phyloP scores from a whole-genome alignment of 2,888 invertebrate species.

The Zelleria hepariella region DNA sequence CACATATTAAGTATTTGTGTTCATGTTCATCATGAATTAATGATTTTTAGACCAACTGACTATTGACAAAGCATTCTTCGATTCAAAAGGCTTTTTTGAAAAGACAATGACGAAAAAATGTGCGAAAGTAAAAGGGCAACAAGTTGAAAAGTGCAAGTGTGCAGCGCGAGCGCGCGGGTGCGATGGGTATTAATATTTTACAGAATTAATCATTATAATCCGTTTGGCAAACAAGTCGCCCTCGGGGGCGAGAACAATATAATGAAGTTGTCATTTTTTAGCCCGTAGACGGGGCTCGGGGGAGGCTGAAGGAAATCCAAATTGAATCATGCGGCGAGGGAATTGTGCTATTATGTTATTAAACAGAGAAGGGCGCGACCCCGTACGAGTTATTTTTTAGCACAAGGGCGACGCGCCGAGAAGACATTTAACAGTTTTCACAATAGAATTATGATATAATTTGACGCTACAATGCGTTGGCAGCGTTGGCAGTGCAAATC shows the following conservation, averaged over 20 bases:
- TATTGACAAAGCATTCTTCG: too few relatives aligned
- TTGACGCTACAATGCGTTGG: constrained; percentile 60
- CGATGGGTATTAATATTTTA: constrained; percentile 69
- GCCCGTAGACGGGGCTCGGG: constrained; percentile 24
- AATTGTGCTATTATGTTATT: constrained; percentile 80
- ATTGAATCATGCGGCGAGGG: constrained; percentile 78
- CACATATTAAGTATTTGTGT: too few relatives aligned
- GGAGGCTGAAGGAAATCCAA: constrained; percentile 75
- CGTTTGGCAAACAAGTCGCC: constrained; percentile 69
- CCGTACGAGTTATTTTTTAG: constrained; percentile 60
- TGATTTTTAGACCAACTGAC: too few relatives aligned
- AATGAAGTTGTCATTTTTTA: constrained; percentile 74
- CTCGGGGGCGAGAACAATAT: constrained; percentile 64
- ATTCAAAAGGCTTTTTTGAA: not conserved
- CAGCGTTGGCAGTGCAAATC: constrained; percentile 27
- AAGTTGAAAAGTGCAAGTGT: constrained; percentile 57
- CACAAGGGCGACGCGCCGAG: constrained; percentile 50
- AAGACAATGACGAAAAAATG: too few relatives aligned
- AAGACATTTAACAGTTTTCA: constrained; percentile 70
- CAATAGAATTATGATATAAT: constrained; percentile 72
- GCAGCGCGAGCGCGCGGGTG: constrained; percentile 43
- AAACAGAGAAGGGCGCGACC: constrained; percentile 74
- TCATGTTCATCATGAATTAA: too few relatives aligned
- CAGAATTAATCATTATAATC: constrained; percentile 72
- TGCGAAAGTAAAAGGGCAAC: constrained; percentile 52